These are phyloP conservation scores for Pachycephus smyrnensis DNA, from an alignment of 2,888 invertebrate genomes.

Conservation along the genomic window DNA sequence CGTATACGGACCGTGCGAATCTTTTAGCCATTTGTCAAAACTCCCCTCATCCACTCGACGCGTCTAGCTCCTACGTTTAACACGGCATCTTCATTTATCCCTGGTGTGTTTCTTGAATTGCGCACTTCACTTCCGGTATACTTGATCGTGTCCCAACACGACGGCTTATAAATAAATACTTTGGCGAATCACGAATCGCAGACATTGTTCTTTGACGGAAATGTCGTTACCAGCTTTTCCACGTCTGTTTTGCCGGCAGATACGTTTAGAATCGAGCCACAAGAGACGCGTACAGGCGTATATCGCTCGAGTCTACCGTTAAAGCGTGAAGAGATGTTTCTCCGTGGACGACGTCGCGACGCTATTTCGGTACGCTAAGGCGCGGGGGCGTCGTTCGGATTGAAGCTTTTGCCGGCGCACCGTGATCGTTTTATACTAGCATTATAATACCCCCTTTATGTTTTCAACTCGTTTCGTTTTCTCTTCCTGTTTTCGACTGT, in stretches of 20 bases:
- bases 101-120: not conserved
- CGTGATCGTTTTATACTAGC: not conserved
- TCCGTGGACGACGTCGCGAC: slow-evolving; percentile 36
- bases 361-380: slow-evolving; percentile 54
- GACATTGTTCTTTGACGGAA: not conserved
- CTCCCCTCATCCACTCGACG: not conserved
- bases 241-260: not conserved
- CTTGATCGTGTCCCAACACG: not conserved
- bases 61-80: not conserved
- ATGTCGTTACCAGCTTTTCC: not conserved
- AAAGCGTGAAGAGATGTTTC: not conserved
- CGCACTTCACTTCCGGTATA: not conserved
- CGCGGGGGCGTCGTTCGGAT: slow-evolving; percentile 57
- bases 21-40: not conserved
- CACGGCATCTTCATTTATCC: no score
- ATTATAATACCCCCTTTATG: not conserved
- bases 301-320: not conserved
- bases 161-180: not conserved
- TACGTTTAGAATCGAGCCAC: not conserved
- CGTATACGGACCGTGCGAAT: not conserved
- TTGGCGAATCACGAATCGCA: not conserved
- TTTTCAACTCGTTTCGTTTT: not conserved
- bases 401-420: slow-evolving; percentile 33
- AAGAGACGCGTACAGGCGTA: not conserved
- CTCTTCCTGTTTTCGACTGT: accelerated